Evolutionary conservation across 1,140 invertebrate genomes (phyloP), one percentile per base, ranked within the genome.

Genomic region (Babylonia areolata): DNA sequence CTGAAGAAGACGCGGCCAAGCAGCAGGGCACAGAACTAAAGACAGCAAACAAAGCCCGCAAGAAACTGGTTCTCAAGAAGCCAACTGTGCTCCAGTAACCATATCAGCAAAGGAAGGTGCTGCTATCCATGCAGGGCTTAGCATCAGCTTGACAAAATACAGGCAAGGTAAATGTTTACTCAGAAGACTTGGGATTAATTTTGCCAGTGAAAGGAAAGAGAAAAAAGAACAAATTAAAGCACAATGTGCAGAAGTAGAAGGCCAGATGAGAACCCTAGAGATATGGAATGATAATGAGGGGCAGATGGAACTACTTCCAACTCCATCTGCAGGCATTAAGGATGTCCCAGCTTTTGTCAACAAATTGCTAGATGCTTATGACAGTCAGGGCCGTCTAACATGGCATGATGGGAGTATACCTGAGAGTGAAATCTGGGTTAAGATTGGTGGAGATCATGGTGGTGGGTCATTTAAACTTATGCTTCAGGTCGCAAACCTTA

Each of bases 361-460:
- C 40, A 51, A 78, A 28, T 15, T 85, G 20, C 37, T 85, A 33
- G 73, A 85, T 11, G 23, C 17, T 3, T 85, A 78, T 54, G n/a
- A 77, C 20, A 31, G n/a, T 42, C 37, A 77, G 23, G 35, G 71
- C 9, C n/a, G 31, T 5, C 33, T 85, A 23, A 77, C 84, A 11
- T 85, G 73, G 84, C 84, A 85, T 78, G 42, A 54, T 28, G 46
- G n/a, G 20, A 5, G 33, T 5, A 85, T 85, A 5, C 73, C 84
- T n/a, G 71, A 77, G 15, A 37, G 78, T 2, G 84, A 85, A 37
- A 35, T 85, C 23, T 85, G 84, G 84, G 40, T 85, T 2, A 85
- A 85, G 37, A 33, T 85, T 11, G 84, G 84, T 15, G 84, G 71
- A n/a, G 84, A 85, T 31, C 83, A 85, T 77, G 83, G 83, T 2